These are phyloP conservation scores for Drosophila quasianomalipes DNA, from an alignment of 2,888 invertebrate species.

Conservation along the genomic window DNA sequence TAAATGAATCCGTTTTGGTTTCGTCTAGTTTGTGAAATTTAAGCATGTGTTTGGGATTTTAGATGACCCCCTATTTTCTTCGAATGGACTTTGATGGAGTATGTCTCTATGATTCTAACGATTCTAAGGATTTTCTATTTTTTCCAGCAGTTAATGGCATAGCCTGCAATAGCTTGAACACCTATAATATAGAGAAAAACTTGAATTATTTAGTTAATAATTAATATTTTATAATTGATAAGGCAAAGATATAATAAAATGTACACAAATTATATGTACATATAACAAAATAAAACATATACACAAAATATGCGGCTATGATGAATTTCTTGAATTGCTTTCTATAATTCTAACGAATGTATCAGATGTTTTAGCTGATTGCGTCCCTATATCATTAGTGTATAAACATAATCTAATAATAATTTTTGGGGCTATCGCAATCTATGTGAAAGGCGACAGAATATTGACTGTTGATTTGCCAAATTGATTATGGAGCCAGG, in stretches of 20 bases:
- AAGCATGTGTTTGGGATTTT: not conserved
- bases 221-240: not conserved
- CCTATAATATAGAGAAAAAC: not conserved
- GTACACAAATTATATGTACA: not conserved
- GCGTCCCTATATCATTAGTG: not conserved
- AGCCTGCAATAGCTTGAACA: not conserved
- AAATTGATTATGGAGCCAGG: conserved; percentile 31
- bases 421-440: not conserved
- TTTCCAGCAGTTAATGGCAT: not conserved
- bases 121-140: not conserved
- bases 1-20: not conserved
- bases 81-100: not conserved
- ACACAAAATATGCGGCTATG: not conserved
- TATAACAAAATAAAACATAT: not conserved
- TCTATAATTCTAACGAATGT: not conserved
- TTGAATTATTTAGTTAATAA: not conserved
- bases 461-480: conserved; percentile 51
- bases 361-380: not conserved
- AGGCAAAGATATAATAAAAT: not conserved
- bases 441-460: conserved; percentile 41
- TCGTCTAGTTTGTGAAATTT: not conserved
- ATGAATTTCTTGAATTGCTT: not conserved
- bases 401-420: not conserved
- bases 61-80: not conserved
- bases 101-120: not conserved